These are phyloP conservation scores for Neoascia interrupta DNA, from an alignment of 2,888 invertebrate genomes.

Conservation along the genomic window DNA sequence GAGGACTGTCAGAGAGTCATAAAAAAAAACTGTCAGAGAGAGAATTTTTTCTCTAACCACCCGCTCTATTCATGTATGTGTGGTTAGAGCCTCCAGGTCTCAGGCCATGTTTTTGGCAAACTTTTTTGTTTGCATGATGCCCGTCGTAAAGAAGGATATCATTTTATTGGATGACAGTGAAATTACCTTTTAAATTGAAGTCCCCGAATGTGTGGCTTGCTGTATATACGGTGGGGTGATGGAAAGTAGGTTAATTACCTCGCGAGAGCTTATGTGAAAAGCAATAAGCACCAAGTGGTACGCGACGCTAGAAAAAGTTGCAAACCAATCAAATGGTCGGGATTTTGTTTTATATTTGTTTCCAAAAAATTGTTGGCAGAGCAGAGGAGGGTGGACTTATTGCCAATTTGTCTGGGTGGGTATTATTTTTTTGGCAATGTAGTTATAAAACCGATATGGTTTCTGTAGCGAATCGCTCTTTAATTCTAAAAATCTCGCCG, in stretches of 20 bases:
- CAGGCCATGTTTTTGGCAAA: slow-evolving; percentile 7
- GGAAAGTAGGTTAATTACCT: slow-evolving; percentile 51
- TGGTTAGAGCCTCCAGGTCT: slow-evolving; percentile 1
- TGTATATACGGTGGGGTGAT: background rate
- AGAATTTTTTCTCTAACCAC: background rate
- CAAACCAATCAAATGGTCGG: slow-evolving; percentile 15
- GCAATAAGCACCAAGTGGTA: slow-evolving; percentile 47
- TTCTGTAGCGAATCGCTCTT: too few relatives aligned
- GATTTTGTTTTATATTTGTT: background rate
- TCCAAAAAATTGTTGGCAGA: too few relatives aligned
- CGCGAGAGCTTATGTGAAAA: slow-evolving; percentile 29
- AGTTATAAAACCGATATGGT: too few relatives aligned
- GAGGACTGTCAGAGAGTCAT: background rate
- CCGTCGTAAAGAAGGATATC: slow-evolving; percentile 46
- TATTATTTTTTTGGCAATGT: too few relatives aligned
- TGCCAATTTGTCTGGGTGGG: slow-evolving; percentile 28
- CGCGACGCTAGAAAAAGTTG: slow-evolving; percentile 19
- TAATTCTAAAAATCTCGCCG: too few relatives aligned
- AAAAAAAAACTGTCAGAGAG: slow-evolving; percentile 11
- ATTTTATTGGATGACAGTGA: slow-evolving; percentile 50
- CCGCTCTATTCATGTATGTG: background rate
- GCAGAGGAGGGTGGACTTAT: too few relatives aligned
- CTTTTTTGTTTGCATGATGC: slow-evolving; percentile 14
- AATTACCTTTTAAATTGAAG: slow-evolving; percentile 58
- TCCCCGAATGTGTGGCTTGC: background rate